Base-by-base conservation (phyloP, 2,888 invertebrate species). In the Encarsia formosa region DNA sequence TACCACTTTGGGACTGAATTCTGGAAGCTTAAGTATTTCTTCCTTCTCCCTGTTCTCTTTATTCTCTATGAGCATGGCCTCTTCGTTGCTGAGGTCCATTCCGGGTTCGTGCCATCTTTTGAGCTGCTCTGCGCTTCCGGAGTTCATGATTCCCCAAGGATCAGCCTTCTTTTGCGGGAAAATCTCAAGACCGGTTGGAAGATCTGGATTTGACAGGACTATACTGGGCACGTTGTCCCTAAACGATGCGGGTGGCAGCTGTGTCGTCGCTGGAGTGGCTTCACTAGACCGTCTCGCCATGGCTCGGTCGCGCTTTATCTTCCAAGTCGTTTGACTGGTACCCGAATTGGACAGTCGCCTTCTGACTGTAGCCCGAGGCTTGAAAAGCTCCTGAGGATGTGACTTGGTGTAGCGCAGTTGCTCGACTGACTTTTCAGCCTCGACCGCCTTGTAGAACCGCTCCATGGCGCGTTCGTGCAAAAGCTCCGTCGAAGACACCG, bases 391-490 rank as follows among this genome's bases (percentile, higher is more conserved):
- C 9, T 48, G 41, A 1, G 59, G 67, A 35, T 62, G 52, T 59
- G 61, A 55, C 3, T 54, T 64, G 56, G 59, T 72, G 15, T 58
- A 54, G 40, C 62, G 65, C 1, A 58, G 57, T 16, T 62, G 48
- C 44, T 85, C 82, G 22, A 81, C 80, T 18, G 82, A 81, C 70
- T 90, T 86, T 69, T 89, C 86, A 61, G 86, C 79, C 49, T 84
- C 85, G 3, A 86, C 83, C 9, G 87, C 89, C 70, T 86, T 83
- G 68, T 88, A 88, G 68, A 91, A 86, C 32, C 90, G 78, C 8
- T 86, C 86, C 86, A 91, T 88, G 11, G 88, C 87, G 38, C 84
- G 80, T 69, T 90, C 90, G 69, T 89, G 89, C 1, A 91, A 78
- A 5, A 91, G 77, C 68, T 91, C 91, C 0, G 88, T 86, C 3